These are phyloP conservation scores for Anabas testudineus DNA, from an alignment of 2,797 vertebrate genomes.

Conservation along the genomic window DNA sequence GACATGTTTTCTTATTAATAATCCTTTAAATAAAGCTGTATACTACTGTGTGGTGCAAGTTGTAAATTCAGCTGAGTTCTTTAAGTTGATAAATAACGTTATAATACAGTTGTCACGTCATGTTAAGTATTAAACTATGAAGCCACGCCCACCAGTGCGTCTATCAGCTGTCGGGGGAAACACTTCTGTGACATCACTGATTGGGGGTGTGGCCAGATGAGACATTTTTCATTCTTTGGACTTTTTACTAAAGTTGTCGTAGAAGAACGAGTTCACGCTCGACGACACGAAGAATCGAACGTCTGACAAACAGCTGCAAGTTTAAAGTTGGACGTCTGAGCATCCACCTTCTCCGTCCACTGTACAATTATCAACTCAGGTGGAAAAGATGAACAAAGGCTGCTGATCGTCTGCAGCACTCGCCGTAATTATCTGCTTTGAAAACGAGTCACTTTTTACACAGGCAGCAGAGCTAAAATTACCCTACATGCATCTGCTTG, in stretches of 20 bases:
- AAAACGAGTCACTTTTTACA: constrained; percentile 33
- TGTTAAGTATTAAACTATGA: too few relatives aligned
- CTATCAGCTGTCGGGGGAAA: too few relatives aligned
- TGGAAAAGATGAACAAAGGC: constrained; percentile 46
- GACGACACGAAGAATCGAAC: neutral
- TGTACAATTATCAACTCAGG: constrained; percentile 42
- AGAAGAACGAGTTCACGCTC: too few relatives aligned
- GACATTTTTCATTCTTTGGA: neutral
- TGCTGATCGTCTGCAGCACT: constrained; percentile 23
- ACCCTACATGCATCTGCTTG: constrained; percentile 81
- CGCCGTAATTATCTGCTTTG: constrained; percentile 63
- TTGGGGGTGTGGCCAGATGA: neutral
- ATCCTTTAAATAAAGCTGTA: too few relatives aligned
- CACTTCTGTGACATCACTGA: neutral
- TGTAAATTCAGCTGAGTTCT: too few relatives aligned
- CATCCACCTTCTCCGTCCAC: neutral
- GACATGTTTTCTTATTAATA: too few relatives aligned
- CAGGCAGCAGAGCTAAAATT: constrained; percentile 70
- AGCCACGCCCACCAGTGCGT: too few relatives aligned
- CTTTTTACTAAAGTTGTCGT: too few relatives aligned
- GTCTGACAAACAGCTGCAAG: neutral
- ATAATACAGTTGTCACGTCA: too few relatives aligned
- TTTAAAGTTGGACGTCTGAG: constrained; percentile 15
- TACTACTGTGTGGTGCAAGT: too few relatives aligned
- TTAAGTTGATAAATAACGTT: too few relatives aligned